These are phyloP conservation scores for Limnothrissa miodon DNA, from an alignment of 2,113 vertebrate genomes.

Conservation along the genomic window DNA sequence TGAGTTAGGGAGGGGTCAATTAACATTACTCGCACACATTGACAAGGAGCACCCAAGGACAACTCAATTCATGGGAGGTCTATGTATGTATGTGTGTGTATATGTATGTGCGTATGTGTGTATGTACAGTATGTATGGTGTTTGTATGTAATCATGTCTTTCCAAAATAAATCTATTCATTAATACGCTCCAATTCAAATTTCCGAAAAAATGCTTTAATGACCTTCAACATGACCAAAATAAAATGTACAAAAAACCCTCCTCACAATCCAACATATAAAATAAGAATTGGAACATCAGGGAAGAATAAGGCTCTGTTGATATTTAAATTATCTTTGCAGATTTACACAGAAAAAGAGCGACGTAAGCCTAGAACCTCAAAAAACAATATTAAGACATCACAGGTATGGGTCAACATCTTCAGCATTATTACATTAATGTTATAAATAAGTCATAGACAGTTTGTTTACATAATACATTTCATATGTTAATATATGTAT, in stretches of 20 bases:
- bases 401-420: conserved; percentile 33
- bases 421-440: conserved; percentile 25
- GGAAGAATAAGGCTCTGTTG: background rate
- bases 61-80: too few species aligned
- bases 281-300: background rate
- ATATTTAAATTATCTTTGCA: conserved; percentile 7
- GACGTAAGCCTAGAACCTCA: background rate
- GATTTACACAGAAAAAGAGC: background rate
- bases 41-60: too few species aligned
- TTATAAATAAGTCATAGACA: conserved; percentile 36
- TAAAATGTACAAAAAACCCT: background rate
- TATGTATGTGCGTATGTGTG: too few species aligned
- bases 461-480: background rate
- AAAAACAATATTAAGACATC: conserved; percentile 28
- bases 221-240: background rate
- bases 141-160: too few species aligned
- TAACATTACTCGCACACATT: too few species aligned
- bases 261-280: background rate
- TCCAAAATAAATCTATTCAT: too few species aligned
- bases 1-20: too few species aligned
- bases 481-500: conserved; percentile 18
- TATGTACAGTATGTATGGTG: too few species aligned
- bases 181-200: background rate
- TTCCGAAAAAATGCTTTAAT: background rate
- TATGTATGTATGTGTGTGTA: too few species aligned